phyloP scores from a whole-genome alignment of 2,113 vertebrate species.

The Himantopus leucocephalus region DNA sequence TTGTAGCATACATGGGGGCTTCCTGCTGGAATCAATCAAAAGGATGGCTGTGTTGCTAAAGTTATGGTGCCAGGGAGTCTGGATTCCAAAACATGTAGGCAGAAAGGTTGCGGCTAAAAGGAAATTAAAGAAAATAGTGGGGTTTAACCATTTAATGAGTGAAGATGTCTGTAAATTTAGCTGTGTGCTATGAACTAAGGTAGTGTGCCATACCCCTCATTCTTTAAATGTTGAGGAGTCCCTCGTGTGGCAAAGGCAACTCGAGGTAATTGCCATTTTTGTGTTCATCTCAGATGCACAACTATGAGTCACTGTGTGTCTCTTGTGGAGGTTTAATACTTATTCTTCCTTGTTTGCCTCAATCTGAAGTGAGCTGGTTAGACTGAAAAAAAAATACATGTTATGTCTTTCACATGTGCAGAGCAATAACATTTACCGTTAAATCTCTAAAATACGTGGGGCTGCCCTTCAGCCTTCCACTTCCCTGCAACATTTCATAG shows the following conservation, averaged over 20 bases:
- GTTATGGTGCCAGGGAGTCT: neutral
- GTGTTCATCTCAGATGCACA: neutral
- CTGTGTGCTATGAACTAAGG: neutral
- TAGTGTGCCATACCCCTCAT: neutral
- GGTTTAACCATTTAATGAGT: neutral
- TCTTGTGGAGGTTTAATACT: slow-evolving; percentile 20
- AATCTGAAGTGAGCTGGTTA: slow-evolving; percentile 25
- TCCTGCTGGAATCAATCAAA: neutral
- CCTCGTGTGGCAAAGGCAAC: neutral
- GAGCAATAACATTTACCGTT: slow-evolving; percentile 67
- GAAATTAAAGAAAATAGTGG: neutral
- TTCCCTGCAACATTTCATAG: slow-evolving; percentile 41
- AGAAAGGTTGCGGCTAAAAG: neutral
- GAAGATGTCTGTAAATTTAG: neutral
- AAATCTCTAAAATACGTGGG: slow-evolving; percentile 40
- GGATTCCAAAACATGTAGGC: neutral
- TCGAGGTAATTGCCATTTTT: neutral
- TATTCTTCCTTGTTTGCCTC: slow-evolving; percentile 38
- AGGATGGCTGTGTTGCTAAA: neutral
- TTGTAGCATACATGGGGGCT: neutral
- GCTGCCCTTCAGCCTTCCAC: slow-evolving; percentile 61
- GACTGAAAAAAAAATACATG: slow-evolving; percentile 31
- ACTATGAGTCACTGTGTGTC: slow-evolving; percentile 25
- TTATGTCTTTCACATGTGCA: slow-evolving; percentile 68
- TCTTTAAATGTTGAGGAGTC: neutral